A percentile compares a stretch with the other conserved stretches of the same genome.
Conservation (phyloP, 2,888 invertebrate species). For the Gryllus longicercus region DNA sequence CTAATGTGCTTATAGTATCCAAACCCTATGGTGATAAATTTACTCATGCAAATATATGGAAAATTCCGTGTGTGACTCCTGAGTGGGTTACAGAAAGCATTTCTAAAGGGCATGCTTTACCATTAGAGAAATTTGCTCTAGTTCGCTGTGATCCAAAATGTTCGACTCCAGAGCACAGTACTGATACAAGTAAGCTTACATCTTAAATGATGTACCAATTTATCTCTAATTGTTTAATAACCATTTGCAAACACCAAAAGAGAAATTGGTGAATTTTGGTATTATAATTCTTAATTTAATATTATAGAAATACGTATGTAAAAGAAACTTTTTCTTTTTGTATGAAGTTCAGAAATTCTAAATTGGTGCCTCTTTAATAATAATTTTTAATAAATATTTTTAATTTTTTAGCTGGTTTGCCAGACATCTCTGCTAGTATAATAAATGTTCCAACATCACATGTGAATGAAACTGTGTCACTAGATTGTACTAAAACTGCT, state of each 20-base stretch:
- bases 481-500: neutral
- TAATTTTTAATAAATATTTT: conserved; percentile 18
- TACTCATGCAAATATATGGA: conserved; percentile 56
- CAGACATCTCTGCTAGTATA: conserved; percentile 53
- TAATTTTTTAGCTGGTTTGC: conserved; percentile 28
- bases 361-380: conserved; percentile 21
- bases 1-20: conserved; percentile 54
- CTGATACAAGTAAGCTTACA: no score
- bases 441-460: conserved; percentile 43
- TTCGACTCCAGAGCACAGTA: conserved; percentile 27
- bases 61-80: conserved; percentile 66
- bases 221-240: no score
- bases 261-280: no score
- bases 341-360: no score
- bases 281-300: no score
- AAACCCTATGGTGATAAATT: conserved; percentile 68
- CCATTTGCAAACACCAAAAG: no score
- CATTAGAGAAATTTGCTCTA: conserved; percentile 25
- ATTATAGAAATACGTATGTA: no score
- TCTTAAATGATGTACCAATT: no score
- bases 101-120: conserved; percentile 63
- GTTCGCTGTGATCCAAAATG: conserved; percentile 19
- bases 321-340: no score
- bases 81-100: conserved; percentile 81
- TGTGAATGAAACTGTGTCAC: conserved; percentile 32